Conservation (phyloP, 1,140 invertebrate genomes). For the Drosophila mauritiana region DNA sequence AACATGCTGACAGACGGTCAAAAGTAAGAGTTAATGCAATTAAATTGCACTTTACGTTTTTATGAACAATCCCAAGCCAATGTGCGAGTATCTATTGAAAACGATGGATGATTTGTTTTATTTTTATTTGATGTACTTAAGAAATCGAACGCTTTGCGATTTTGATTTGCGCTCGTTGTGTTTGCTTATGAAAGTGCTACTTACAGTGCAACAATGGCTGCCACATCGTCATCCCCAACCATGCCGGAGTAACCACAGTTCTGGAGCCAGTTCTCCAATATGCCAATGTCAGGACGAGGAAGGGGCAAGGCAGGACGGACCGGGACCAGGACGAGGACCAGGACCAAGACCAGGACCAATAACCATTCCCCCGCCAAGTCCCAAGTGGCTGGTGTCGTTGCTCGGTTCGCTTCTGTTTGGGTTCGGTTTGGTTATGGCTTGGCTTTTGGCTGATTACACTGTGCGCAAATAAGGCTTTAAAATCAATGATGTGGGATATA, state of each 20-base stretch:
- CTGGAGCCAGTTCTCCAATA: slow-evolving; percentile 2
- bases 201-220: slow-evolving; percentile 33
- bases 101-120: slow-evolving; percentile 45
- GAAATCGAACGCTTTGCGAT: slow-evolving; percentile 47
- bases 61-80: not conserved
- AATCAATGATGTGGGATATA: not conserved
- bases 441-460: slow-evolving; percentile 26
- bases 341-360: slow-evolving; percentile 15
- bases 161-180: slow-evolving; percentile 52
- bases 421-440: slow-evolving; percentile 34
- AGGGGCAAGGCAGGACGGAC: too few species aligned
- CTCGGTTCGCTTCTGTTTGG: slow-evolving; percentile 49
- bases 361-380: slow-evolving; percentile 41
- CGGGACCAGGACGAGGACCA: not conserved
- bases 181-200: slow-evolving; percentile 66
- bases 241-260: slow-evolving; percentile 5
- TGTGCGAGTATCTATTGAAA: not conserved
- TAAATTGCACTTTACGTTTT: too few species aligned
- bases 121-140: slow-evolving; percentile 53
- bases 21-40: too few species aligned
- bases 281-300: not conserved
- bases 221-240: slow-evolving; percentile 15
- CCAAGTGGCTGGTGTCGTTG: slow-evolving; percentile 64
- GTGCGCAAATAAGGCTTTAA: not conserved
- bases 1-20: too few species aligned